Evolutionary conservation across 2,888 invertebrate species (phyloP), one percentile per base, ranked within the genome.

Genomic region (Merodon equestris): DNA sequence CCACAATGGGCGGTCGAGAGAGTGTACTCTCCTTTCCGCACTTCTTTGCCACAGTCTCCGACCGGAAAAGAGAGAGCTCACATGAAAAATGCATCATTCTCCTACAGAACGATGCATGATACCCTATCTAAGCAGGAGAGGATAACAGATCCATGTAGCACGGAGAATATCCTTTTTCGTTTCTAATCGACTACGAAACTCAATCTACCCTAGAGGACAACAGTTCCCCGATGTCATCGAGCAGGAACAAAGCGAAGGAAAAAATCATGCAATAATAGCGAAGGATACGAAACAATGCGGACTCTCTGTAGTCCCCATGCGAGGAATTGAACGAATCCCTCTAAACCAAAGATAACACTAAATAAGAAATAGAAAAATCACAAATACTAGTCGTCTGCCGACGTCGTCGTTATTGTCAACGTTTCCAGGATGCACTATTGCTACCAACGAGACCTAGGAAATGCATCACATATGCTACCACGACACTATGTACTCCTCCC

Each of bases 311-410:
- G 27, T 27, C n/a, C 45, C 45, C 10, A 45, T 36, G 56, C 13
- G 14, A 18, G 12, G 10, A 19, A 14, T 27, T 27, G 27, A 40
- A 71, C 14, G 38, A 50, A 54, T 44, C 50, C 47, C 12, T 12
- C 56, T 34, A 64, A 56, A 70, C 68, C 64, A 79, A 74, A 79
- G 74, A 73, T 79, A 79, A 74, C 79, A 79, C 79, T 74, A 74
- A 79, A 79, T 79, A 79, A 79, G 74, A 74, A 79, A 79, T 74
- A 64, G 79, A 70, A 79, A 27, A 79, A 79, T 79, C 79, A 79
- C 68, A 74, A 73, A 63, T 72, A 73, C 67, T 72, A 34, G 68
- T 60, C 64, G 57, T 63, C 51, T 64, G 57, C 42, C 15, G 66
- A 48, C 42, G 63, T 48, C 48, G 51, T 42, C 66, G 58, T 40